A percentile compares a stretch with the other conserved stretches of the same genome.
Conservation (phyloP, 1,140 invertebrate species). For the Leptoteleia sp. region DNA sequence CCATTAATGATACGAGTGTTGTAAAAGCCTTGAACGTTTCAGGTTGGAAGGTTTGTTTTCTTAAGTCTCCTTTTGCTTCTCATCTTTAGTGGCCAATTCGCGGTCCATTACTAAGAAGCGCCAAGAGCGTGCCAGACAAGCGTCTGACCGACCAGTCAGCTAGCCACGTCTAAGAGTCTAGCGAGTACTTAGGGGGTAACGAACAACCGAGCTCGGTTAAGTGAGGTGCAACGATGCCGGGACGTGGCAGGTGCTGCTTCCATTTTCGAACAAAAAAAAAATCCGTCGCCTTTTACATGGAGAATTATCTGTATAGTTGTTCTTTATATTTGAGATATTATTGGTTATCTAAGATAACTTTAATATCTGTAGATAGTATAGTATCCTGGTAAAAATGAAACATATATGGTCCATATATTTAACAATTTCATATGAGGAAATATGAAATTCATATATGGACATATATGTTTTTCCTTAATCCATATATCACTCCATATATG, state of each 20-base stretch:
- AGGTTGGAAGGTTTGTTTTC: slow-evolving; percentile 48
- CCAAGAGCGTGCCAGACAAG: slow-evolving; percentile 62
- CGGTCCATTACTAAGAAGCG: slow-evolving; percentile 61
- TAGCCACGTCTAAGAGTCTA: slow-evolving; percentile 68
- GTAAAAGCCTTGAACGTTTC: slow-evolving; percentile 31
- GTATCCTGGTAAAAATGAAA: too few relatives aligned
- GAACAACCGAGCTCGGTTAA: slow-evolving; percentile 72
- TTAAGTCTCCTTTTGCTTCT: slow-evolving; percentile 45
- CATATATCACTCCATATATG: too few relatives aligned
- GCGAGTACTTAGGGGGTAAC: slow-evolving; percentile 71
- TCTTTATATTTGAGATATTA: too few relatives aligned
- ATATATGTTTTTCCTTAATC: too few relatives aligned
- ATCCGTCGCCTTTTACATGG: slow-evolving; percentile 15
- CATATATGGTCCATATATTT: too few relatives aligned
- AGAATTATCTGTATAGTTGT: too few relatives aligned
- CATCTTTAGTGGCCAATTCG: slow-evolving; percentile 62
- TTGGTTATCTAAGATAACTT: too few relatives aligned
- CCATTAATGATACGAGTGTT: slow-evolving; percentile 27
- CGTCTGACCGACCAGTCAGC: slow-evolving; percentile 38
- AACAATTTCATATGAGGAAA: too few relatives aligned
- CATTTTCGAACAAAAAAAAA: slow-evolving; percentile 30
- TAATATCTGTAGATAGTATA: too few relatives aligned
- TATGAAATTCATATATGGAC: too few relatives aligned
- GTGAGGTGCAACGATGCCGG: slow-evolving; percentile 67
- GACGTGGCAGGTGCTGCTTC: slow-evolving; percentile 68